Evolutionary conservation across 1,140 invertebrate species (phyloP).

Genomic region (Cherax quadricarinatus): DNA sequence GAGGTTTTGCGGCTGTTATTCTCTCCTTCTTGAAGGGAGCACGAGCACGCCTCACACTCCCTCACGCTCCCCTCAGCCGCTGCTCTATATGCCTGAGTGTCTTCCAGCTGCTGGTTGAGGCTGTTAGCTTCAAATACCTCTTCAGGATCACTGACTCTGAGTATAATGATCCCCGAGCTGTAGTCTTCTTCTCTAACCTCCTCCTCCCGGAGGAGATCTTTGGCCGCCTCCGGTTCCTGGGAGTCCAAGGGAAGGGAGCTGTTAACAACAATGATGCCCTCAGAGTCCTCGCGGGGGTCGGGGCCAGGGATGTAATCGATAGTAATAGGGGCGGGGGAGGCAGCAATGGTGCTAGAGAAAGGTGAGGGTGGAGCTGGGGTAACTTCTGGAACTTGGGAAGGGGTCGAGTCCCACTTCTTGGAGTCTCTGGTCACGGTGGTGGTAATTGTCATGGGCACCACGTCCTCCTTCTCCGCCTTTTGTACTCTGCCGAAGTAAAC

Average conservation of each 20-base stretch:
- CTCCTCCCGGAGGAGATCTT: not conserved
- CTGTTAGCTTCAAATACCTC: slow-evolving; percentile 34
- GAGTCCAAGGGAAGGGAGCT: slow-evolving; percentile 16
- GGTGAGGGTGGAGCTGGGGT: slow-evolving; percentile 33
- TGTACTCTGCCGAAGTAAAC: slow-evolving; percentile 40
- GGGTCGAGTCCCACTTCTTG: not conserved
- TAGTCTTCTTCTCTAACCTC: slow-evolving; percentile 34
- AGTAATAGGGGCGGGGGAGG: slow-evolving; percentile 68
- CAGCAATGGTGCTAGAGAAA: slow-evolving; percentile 6
- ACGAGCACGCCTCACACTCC: slow-evolving; percentile 39
- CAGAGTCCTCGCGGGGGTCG: slow-evolving; percentile 51
- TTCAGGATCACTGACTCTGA: slow-evolving; percentile 52
- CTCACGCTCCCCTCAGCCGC: not conserved
- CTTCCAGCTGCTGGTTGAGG: slow-evolving; percentile 47
- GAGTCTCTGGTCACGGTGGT: slow-evolving; percentile 7
- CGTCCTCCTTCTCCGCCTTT: slow-evolving; percentile 50
- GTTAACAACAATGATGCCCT: slow-evolving; percentile 58
- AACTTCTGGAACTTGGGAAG: not conserved
- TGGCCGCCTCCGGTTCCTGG: not conserved
- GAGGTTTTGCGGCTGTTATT: slow-evolving; percentile 24
- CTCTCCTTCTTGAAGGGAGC: slow-evolving; percentile 18
- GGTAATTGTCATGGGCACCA: not conserved
- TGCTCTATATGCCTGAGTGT: slow-evolving; percentile 15
- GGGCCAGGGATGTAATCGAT: slow-evolving; percentile 61
- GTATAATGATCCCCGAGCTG: slow-evolving; percentile 59